Conservation (phyloP, 2,113 vertebrate species). For the Petrocephalus zakoni region DNA sequence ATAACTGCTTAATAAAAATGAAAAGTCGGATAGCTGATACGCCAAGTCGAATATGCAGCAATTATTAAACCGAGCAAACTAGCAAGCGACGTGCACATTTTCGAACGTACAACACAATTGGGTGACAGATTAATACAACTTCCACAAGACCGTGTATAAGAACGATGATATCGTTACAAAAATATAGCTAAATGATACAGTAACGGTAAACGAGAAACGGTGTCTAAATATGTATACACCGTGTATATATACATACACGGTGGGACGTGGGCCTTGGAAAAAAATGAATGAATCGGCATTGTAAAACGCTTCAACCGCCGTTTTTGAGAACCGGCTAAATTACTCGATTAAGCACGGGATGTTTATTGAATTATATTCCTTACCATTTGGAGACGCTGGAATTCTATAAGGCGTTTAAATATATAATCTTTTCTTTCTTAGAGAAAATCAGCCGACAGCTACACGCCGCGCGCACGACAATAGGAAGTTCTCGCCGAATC, state of each 20-base stretch:
- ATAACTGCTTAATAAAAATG: background rate
- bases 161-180: background rate
- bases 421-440: background rate
- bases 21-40: background rate
- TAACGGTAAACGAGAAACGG: background rate
- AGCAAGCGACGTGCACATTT: background rate
- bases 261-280: background rate
- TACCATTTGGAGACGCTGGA: slow-evolving; percentile 11
- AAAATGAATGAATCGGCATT: background rate
- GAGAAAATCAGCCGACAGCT: background rate
- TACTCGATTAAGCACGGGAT: background rate
- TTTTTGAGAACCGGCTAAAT: background rate
- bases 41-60: background rate
- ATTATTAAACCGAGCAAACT: background rate
- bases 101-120: background rate
- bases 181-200: background rate
- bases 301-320: background rate
- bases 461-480: slow-evolving; percentile 14
- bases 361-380: background rate
- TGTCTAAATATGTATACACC: too few species aligned
- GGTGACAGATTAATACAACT: background rate
- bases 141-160: background rate
- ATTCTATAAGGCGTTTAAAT: background rate
- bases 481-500: background rate
- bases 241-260: background rate